phyloP scores from a whole-genome alignment of 2,888 invertebrate species.

The Cephus rjabovi region DNA sequence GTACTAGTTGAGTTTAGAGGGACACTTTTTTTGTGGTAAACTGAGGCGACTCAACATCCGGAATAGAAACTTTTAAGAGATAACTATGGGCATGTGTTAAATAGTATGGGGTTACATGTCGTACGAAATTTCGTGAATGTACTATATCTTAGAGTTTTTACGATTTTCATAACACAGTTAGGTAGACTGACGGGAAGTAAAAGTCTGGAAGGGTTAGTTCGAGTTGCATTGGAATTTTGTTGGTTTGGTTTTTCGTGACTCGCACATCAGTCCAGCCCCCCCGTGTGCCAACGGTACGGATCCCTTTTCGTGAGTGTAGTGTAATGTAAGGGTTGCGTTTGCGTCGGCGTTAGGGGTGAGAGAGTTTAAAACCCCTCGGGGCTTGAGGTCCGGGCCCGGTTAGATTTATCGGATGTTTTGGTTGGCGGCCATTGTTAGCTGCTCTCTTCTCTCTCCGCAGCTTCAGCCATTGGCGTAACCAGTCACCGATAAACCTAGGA shows the following conservation, averaged over 20 bases:
- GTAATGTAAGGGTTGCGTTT: slow-evolving; percentile 64
- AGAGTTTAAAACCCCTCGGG: slow-evolving; percentile 65
- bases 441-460: slow-evolving; percentile 41
- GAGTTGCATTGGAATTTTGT: slow-evolving; percentile 41
- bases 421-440: slow-evolving; percentile 67
- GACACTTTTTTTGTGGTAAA: no score
- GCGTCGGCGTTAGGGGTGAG: slow-evolving; percentile 50
- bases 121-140: no score
- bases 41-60: no score
- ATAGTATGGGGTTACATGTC: background rate
- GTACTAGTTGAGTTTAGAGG: no score
- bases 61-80: no score
- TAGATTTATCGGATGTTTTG: slow-evolving; percentile 68
- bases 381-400: slow-evolving; percentile 64
- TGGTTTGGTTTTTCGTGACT: slow-evolving; percentile 58
- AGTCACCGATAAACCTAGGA: background rate
- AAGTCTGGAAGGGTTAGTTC: no score
- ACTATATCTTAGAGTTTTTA: no score
- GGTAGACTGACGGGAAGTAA: no score
- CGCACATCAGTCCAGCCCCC: slow-evolving; percentile 45
- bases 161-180: no score
- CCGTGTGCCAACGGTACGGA: slow-evolving; percentile 19
- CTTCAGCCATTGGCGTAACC: slow-evolving; percentile 2
- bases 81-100: background rate
- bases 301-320: slow-evolving; percentile 52